Base-by-base conservation (phyloP, 1,140 invertebrate genomes). In the Diploscapter pachys region DNA sequence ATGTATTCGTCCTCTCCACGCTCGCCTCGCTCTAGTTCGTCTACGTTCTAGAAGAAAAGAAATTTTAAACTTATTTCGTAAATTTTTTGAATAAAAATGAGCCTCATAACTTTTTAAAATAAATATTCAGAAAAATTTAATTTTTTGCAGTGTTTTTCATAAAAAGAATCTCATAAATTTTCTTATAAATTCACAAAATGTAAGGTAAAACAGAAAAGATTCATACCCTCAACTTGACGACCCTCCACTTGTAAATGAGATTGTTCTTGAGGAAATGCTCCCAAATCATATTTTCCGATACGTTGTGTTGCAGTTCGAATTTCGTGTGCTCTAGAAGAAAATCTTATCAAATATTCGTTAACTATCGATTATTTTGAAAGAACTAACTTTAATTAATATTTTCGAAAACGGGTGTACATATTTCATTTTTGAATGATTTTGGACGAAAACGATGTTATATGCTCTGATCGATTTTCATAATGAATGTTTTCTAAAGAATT, bases 241-340 rank as follows among this genome's bases (percentile, higher is more conserved):
- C 81, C 56, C 79, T 81, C 83, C 83, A 83, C 5, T 54, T 11
- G 51, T 78, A 75, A 52, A 54, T 64, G 9, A 72, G 63, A 51
- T 82, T 76, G 31, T 81, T 81, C 52, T 79, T 62, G 49, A 83
- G 63, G 71, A 83, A 83, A 61, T 82, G 71, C 55, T 83, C 81
- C 81, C 81, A 83, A 3, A 83, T 73, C 9, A 55, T 63, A 2
- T 13, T 3, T 4, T 66, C 65, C 4, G 49, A 8, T 3, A 83
- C 80, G 73, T 76, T 55, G 55, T 83, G 54, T 31, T 79, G 69
- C 13, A 72, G 61, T 57, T 57, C 52, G 64, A 80, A 83, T 4
- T 52, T 50, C 6, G 72, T 48, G 4, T 69, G 51, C 62, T 82
- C 82, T 79, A 63, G 6, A 81, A 81, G 11, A 72, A 11, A 4